Evolutionary conservation across 2,113 vertebrate genomes (phyloP), one percentile per base, ranked within the genome.

Genomic region (Ammodytes dubius): DNA sequence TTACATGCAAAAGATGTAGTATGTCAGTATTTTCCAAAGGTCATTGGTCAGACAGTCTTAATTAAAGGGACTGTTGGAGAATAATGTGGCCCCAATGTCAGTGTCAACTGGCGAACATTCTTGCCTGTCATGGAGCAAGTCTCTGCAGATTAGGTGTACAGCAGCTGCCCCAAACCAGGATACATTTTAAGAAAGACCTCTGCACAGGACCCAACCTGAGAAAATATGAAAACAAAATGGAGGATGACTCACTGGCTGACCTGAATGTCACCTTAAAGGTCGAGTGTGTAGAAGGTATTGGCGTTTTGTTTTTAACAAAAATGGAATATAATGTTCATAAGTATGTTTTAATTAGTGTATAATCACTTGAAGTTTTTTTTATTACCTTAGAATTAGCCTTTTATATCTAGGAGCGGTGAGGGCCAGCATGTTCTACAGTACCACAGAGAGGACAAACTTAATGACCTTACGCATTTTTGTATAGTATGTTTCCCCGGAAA

Each of bases 31-130:
- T 88, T 53, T 83, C 73, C 65, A 85, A 66, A 88, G 92, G 86
- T 92, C 87, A 89, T 3, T 87, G 81, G 90, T 94, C 88, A 89
- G 74, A 77, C 66, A 65, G 68, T 83, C 78, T 74, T 94, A 94
- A 94, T 95, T 93, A 94, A 87, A 95, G 89, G 90, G 91, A 82
- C 83, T 70, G 67, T 58, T 71, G 74, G 72, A 81, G 81, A 93
- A 87, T 92, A 88, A 91, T 91, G 89, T 86, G 83, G 64, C 83
- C 76, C 82, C 77, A 85, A 84, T 79, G 87, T 91, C 87, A 91
- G 82, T 82, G 88, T 83, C 57, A 87, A 81, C 84, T 43, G 49
- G 58, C 67, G 70, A 66, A 79, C 91, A 94, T 95, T 94, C 90
- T 92, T 19, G 46, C 42, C 67, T 63, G 79, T 69, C 66, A 50